Percentiles rank a stretch among this genome's conserved stretches.
Evolutionary conservation across 2,888 invertebrate species (phyloP).

Genomic region (Ophonus ardosiacus): DNA sequence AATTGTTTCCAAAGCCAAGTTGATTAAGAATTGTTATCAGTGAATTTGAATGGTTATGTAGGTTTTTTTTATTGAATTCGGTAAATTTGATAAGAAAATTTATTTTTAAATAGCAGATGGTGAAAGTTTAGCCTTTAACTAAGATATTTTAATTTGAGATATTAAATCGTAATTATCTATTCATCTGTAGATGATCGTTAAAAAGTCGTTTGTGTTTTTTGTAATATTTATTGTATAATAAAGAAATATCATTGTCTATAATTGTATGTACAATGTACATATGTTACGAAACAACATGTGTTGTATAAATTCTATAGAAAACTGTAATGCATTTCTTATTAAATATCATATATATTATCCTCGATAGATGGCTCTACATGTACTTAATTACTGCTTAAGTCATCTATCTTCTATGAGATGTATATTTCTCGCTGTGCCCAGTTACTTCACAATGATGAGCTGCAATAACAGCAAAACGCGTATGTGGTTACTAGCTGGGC

Average conservation of each 20-base stretch:
- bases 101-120: conserved; percentile 13
- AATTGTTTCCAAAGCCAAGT: conserved; percentile 4
- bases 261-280: background rate
- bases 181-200: conserved; percentile 30
- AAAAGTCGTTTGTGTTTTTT: conserved; percentile 33
- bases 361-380: too few relatives aligned
- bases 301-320: background rate
- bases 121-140: conserved; percentile 28
- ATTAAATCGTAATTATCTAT: conserved; percentile 32
- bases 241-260: background rate
- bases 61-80: background rate
- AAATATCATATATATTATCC: too few relatives aligned
- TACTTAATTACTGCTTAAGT: too few relatives aligned
- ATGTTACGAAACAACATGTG: background rate
- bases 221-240: background rate
- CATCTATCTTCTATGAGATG: too few relatives aligned
- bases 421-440: too few relatives aligned
- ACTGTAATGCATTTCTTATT: too few relatives aligned
- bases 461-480: too few relatives aligned
- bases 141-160: conserved; percentile 34
- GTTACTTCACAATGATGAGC: too few relatives aligned
- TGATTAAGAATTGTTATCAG: background rate
- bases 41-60: background rate
- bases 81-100: background rate
- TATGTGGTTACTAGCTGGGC: too few relatives aligned